Conservation (phyloP, 2,113 vertebrate species). For the Erythrolamprus reginae region DNA sequence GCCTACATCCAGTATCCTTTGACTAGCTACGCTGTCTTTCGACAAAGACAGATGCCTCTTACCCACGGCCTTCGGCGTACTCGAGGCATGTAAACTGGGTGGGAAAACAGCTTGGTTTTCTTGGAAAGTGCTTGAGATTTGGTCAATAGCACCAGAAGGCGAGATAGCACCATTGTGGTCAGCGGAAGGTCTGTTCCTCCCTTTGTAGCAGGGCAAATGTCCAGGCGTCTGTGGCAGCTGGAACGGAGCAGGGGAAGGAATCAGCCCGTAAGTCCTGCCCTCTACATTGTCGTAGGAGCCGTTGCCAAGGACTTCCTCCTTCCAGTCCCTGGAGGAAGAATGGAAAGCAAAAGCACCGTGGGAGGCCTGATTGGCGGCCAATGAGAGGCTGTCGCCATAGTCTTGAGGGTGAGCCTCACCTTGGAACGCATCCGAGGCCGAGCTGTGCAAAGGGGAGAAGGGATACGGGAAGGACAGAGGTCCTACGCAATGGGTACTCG, state of each 20-base stretch:
- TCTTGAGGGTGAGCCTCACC: constrained; percentile 65
- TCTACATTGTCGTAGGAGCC: constrained; percentile 67
- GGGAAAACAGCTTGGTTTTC: constrained; percentile 76
- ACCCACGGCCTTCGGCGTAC: constrained; percentile 65
- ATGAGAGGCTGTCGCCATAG: constrained; percentile 63
- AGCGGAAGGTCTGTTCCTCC: constrained; percentile 67
- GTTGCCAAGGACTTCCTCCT: constrained; percentile 61
- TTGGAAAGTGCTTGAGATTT: constrained; percentile 72
- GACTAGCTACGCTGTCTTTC: constrained; percentile 67
- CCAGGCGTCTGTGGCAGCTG: constrained; percentile 63
- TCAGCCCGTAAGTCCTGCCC: constrained; percentile 67
- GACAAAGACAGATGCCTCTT: constrained; percentile 70
- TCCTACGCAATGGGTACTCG: constrained; percentile 56
- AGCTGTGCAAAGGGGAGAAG: constrained; percentile 75
- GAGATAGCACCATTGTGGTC: constrained; percentile 74
- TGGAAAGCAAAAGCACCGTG: constrained; percentile 76
- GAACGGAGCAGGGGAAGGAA: constrained; percentile 63
- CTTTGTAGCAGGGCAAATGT: constrained; percentile 70
- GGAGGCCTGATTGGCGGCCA: constrained; percentile 64
- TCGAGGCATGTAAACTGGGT: constrained; percentile 72
- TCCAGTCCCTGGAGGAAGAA: constrained; percentile 70
- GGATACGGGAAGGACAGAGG: constrained; percentile 75
- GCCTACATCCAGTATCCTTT: constrained; percentile 72
- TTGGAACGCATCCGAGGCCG: constrained; percentile 69
- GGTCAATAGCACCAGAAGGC: constrained; percentile 75